Evolutionary conservation across 2,888 invertebrate species (phyloP), one percentile per base, ranked within the genome.

Genomic region (Cerastis leucographa): DNA sequence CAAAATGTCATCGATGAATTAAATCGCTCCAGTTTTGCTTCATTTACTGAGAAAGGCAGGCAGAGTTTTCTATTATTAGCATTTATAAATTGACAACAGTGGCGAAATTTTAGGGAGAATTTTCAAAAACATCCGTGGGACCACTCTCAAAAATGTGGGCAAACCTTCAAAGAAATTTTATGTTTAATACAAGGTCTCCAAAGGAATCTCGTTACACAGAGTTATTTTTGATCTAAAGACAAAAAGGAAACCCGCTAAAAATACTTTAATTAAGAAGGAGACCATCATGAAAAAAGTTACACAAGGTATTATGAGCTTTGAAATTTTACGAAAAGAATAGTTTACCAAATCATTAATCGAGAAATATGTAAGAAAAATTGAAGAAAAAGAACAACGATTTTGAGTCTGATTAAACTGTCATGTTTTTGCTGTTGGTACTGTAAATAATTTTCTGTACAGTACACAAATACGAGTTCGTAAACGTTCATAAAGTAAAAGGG

Each of bases 1-100:
- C 72, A 85, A 69, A 80, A 76, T 51, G 29, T 67, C 74, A 74
- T 59, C 81, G 75, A 71, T 81, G 81, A 81, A 75, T 54, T 81
- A 67, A 71, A 70, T 85, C 35, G 56, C 35, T 51, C 40, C 67
- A 71, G 35, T 68, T 59, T 64, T 64, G 40, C 42, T 64, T 69
- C 42, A 40, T 44, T 77, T 54, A 56, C 56, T 44, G 67, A 42
- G 25, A 35, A 78, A 64, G 2, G 9, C 25, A 44, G 22, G 46
- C 64, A 46, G 29, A 56, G 35, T 64, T 64, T 35, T 54, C 35
- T 40, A 64, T 83, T 56, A 83, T 68, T 62, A 49, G 54, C 62
- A 64, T 68, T 54, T 68, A 8, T 66, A 66, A 77, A 56, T 75
- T 66, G 7, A 22, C 3, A 62, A 44, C 46, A 35, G 22, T 17